These are phyloP conservation scores for Caenorhabditis sp. DNA, from an alignment of 2,888 invertebrate species.

Conservation along the genomic window DNA sequence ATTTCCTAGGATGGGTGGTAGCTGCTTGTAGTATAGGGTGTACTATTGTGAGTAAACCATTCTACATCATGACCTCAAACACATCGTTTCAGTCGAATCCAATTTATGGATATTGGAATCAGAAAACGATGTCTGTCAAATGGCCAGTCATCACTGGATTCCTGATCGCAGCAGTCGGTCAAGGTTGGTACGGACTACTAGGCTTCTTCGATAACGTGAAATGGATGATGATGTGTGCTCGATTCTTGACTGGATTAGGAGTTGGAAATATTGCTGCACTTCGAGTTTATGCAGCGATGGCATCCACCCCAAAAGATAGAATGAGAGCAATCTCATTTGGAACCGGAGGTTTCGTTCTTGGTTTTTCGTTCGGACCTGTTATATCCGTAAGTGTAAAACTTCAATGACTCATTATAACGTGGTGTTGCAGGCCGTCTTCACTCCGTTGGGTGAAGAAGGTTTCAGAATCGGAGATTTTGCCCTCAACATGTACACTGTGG, in stretches of 20 bases:
- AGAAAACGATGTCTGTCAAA: slow-evolving; percentile 67
- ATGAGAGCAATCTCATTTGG: slow-evolving; percentile 71
- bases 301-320: slow-evolving; percentile 69
- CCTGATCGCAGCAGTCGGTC: slow-evolving; percentile 63
- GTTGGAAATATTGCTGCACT: slow-evolving; percentile 69
- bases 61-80: no score
- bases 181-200: slow-evolving; percentile 50
- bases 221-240: slow-evolving; percentile 69
- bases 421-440: slow-evolving; percentile 47
- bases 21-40: slow-evolving; percentile 68
- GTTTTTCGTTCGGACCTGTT: slow-evolving; percentile 59
- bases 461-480: slow-evolving; percentile 43
- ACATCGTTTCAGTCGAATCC: slow-evolving; percentile 69
- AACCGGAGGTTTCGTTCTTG: slow-evolving; percentile 67
- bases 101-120: slow-evolving; percentile 72
- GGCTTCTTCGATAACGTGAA: slow-evolving; percentile 39
- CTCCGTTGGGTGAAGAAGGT: slow-evolving; percentile 67
- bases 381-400: slow-evolving; percentile 32
- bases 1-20: slow-evolving; percentile 73
- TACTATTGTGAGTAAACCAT: slow-evolving; percentile 66
- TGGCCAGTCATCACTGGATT: slow-evolving; percentile 69
- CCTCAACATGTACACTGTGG: slow-evolving; percentile 70
- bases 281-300: slow-evolving; percentile 70
- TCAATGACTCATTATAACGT: background rate
- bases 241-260: slow-evolving; percentile 70